A percentile compares a stretch with the other conserved stretches of the same genome.
Evolutionary conservation across 2,888 invertebrate genomes (phyloP).

Genomic region (Agriopis aurantiaria): DNA sequence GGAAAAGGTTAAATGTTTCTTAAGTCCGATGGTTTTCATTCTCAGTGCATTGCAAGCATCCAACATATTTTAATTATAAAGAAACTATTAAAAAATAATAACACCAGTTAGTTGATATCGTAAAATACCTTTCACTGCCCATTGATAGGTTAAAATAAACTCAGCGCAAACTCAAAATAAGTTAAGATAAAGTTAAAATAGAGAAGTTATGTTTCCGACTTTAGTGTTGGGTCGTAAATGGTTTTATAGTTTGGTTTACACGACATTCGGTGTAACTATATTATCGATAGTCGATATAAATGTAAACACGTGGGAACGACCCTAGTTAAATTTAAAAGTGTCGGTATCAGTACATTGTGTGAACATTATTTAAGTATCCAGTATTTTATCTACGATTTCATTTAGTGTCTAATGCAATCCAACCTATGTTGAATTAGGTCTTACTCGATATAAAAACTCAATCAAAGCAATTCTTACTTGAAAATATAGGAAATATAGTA

Average conservation of each 20-base stretch:
- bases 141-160: slow-evolving; percentile 33
- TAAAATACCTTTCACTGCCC: slow-evolving; percentile 32
- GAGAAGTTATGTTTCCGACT: slow-evolving; percentile 35
- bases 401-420: background rate
- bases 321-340: slow-evolving; percentile 32
- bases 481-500: background rate
- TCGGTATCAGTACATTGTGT: slow-evolving; percentile 23
- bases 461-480: too few species aligned
- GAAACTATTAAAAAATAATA: slow-evolving; percentile 24
- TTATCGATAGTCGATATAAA: slow-evolving; percentile 33
- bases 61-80: slow-evolving; percentile 7
- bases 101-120: slow-evolving; percentile 23
- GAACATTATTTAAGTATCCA: slow-evolving; percentile 19
- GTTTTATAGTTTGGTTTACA: slow-evolving; percentile 41
- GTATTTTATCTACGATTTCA: slow-evolving; percentile 30
- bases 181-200: slow-evolving; percentile 36
- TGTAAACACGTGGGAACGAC: slow-evolving; percentile 40
- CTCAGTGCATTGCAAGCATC: background rate
- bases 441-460: background rate
- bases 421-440: background rate
- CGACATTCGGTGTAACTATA: slow-evolving; percentile 38
- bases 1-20: background rate
- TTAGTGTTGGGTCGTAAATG: slow-evolving; percentile 40
- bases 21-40: background rate
- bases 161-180: slow-evolving; percentile 27